A percentile compares a stretch with the other conserved stretches of the same genome.
Conservation (phyloP, 2,797 vertebrate species). For the Urosaurus nigricauda region DNA sequence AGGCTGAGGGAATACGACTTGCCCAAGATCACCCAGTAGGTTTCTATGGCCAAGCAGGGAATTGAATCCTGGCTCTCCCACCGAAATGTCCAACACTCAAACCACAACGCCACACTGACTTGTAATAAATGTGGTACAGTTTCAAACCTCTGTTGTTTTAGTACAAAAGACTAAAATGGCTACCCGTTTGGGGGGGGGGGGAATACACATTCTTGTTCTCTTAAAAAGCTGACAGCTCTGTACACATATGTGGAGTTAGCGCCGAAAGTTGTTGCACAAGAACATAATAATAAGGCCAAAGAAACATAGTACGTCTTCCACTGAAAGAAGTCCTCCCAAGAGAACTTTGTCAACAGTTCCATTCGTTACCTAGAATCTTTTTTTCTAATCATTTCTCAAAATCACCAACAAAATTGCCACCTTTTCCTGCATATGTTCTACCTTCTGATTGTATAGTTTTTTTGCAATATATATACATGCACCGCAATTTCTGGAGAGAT, state of each 20-base stretch:
- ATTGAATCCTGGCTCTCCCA: too few species aligned
- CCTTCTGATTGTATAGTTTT: slow-evolving; percentile 1
- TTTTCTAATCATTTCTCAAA: slow-evolving; percentile 12
- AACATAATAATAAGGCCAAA: not conserved
- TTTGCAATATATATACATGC: not conserved
- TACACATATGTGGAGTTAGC: not conserved
- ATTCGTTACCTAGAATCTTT: not conserved
- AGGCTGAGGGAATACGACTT: too few species aligned
- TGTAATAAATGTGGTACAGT: not conserved
- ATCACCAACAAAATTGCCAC: not conserved
- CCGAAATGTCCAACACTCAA: too few species aligned
- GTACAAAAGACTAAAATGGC: not conserved
- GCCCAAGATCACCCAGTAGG: too few species aligned
- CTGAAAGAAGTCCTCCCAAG: not conserved
- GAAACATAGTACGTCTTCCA: not conserved
- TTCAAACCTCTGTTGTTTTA: not conserved
- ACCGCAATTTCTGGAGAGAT: not conserved
- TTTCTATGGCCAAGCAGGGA: too few species aligned
- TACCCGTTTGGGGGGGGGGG: not conserved
- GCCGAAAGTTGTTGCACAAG: not conserved
- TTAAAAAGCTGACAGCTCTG: not conserved
- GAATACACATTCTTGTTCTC: not conserved
- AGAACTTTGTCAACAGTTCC: not conserved
- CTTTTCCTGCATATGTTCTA: not conserved
- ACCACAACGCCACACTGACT: not conserved